A percentile compares a stretch with the other conserved stretches of the same genome.
Conservation (phyloP, 1,140 invertebrate genomes). For the Drosophila sproati region DNA sequence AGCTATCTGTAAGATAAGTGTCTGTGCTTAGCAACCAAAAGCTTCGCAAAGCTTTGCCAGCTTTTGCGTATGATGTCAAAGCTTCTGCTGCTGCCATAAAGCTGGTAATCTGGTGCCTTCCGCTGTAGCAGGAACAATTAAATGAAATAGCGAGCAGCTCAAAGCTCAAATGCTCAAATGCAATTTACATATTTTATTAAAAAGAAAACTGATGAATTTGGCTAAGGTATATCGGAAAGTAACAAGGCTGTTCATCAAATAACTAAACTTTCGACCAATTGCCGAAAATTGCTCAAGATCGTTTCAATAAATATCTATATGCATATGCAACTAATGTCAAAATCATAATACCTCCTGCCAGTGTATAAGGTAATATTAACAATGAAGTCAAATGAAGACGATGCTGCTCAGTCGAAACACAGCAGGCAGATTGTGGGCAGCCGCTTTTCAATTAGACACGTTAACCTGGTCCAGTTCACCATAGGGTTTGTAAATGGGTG, state of each 20-base stretch:
- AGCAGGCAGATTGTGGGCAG: conserved; percentile 13
- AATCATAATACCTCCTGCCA: neutral
- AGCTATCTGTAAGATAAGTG: no score
- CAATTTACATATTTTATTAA: no score
- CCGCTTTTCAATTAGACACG: neutral
- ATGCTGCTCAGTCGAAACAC: neutral
- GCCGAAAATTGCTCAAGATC: no score
- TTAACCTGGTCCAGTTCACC: neutral
- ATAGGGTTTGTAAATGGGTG: conserved; percentile 14
- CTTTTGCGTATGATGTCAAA: conserved; percentile 7
- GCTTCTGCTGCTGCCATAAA: neutral
- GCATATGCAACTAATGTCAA: no score
- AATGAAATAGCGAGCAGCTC: neutral
- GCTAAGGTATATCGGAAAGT: no score
- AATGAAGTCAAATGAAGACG: neutral
- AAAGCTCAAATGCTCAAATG: no score
- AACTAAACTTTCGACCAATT: no score
- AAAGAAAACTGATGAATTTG: no score
- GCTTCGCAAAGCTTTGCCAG: neutral
- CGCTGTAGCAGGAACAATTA: neutral
- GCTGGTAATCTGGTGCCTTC: neutral
- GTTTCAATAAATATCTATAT: no score
- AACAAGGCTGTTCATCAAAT: no score
- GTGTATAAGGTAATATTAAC: neutral
- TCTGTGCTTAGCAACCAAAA: no score